These are phyloP conservation scores for Scarus forsteni DNA, from an alignment of 2,797 vertebrate genomes.

Conservation along the genomic window DNA sequence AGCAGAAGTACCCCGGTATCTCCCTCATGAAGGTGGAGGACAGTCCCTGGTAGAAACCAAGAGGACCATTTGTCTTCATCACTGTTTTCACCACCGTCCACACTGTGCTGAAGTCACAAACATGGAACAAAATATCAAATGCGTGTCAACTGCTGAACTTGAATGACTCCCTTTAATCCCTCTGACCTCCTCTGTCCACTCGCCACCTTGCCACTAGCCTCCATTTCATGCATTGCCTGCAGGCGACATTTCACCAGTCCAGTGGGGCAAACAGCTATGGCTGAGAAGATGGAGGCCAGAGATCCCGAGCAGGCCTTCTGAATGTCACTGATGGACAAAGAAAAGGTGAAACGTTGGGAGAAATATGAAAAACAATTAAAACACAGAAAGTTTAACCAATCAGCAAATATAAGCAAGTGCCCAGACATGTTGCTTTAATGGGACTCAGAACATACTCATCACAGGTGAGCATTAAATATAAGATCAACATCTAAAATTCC, in stretches of 20 bases:
- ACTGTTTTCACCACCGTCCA: constrained; percentile 91
- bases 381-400: no score
- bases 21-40: constrained; percentile 91
- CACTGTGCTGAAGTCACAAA: constrained; percentile 83
- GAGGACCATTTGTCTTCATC: constrained; percentile 86
- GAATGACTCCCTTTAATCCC: background rate
- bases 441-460: no score
- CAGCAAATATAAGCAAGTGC: no score
- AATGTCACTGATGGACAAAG: constrained; percentile 84
- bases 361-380: no score
- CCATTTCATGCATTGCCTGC: constrained; percentile 96
- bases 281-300: constrained; percentile 91
- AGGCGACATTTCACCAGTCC: constrained; percentile 96
- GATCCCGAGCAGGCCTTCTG: constrained; percentile 93
- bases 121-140: background rate
- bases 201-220: constrained; percentile 87
- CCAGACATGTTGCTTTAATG: no score
- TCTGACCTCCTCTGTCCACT: constrained; percentile 84
- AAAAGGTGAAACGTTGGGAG: background rate
- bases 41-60: constrained; percentile 92
- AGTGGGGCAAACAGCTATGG: constrained; percentile 91
- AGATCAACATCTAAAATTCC: no score
- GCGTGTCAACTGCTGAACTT: background rate
- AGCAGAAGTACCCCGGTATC: constrained; percentile 95
- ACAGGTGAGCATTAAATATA: no score